Conservation (phyloP, 2,797 vertebrate species). For the Spondyliosoma cantharus region DNA sequence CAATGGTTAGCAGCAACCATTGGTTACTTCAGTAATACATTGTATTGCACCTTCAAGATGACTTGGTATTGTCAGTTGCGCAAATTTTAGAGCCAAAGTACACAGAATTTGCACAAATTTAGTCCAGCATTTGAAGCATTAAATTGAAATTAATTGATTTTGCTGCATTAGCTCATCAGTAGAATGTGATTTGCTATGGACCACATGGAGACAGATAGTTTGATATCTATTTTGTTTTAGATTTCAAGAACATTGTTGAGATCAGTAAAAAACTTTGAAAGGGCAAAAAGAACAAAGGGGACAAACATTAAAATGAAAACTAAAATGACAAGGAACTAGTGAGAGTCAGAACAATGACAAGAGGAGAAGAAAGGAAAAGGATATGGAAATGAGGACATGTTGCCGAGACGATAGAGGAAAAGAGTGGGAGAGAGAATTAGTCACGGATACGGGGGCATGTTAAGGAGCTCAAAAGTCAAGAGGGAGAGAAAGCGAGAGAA, state of each 20-base stretch:
- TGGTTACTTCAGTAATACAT: too few relatives aligned
- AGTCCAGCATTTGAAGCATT: too few relatives aligned
- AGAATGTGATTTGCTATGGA: background rate
- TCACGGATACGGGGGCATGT: slow-evolving; percentile 45
- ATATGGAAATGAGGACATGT: slow-evolving; percentile 43
- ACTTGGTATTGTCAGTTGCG: too few relatives aligned
- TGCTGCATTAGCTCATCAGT: too few relatives aligned
- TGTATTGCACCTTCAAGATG: too few relatives aligned
- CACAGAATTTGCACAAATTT: too few relatives aligned
- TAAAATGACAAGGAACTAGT: slow-evolving; percentile 11
- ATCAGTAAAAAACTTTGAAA: background rate
- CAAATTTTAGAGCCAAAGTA: too few relatives aligned
- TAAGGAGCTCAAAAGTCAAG: slow-evolving; percentile 46
- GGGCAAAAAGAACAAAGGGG: background rate
- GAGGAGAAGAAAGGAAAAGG: slow-evolving; percentile 3
- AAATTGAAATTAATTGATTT: too few relatives aligned
- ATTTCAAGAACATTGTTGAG: background rate
- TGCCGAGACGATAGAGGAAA: slow-evolving; percentile 25
- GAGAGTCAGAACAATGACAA: slow-evolving; percentile 11
- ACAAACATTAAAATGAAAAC: background rate
- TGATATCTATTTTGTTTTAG: background rate
- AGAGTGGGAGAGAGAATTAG: slow-evolving; percentile 43
- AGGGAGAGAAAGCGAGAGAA: slow-evolving; percentile 4
- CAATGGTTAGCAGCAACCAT: too few relatives aligned
- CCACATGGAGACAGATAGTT: background rate